These are phyloP conservation scores for Sesamia inferens DNA, from an alignment of 2,888 invertebrate genomes.

Conservation along the genomic window DNA sequence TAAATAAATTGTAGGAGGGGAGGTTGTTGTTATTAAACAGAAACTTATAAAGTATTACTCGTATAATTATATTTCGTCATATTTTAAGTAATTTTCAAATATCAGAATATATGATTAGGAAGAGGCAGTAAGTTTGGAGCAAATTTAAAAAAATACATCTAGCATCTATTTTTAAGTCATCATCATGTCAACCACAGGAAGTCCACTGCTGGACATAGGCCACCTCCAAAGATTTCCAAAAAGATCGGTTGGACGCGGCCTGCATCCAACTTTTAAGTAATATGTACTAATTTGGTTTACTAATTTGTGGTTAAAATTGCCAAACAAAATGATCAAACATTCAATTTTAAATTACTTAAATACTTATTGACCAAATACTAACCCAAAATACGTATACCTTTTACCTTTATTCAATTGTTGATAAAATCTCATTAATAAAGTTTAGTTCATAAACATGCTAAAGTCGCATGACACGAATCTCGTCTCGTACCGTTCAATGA, in stretches of 20 bases:
- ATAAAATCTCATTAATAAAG: neutral
- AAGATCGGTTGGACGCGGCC: too few relatives aligned
- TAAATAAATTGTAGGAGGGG: too few relatives aligned
- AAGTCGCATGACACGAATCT: neutral
- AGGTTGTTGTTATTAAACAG: neutral
- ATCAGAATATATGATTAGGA: neutral
- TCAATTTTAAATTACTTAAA: too few relatives aligned
- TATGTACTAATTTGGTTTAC: neutral
- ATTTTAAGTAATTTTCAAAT: neutral
- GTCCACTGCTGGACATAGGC: too few relatives aligned
- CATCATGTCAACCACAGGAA: too few relatives aligned
- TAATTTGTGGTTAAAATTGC: neutral
- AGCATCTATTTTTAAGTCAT: neutral
- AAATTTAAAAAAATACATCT: too few relatives aligned
- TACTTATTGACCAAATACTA: neutral
- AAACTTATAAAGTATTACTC: neutral
- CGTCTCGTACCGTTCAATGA: conserved; percentile 69
- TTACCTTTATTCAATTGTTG: neutral
- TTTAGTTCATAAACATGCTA: neutral
- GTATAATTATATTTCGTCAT: neutral
- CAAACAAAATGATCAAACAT: neutral
- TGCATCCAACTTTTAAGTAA: neutral
- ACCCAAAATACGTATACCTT: neutral
- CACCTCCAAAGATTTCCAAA: too few relatives aligned
- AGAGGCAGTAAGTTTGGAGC: too few relatives aligned